Base-by-base conservation (phyloP, 2,113 vertebrate species). In the mouse (Mus musculus) region DNA sequence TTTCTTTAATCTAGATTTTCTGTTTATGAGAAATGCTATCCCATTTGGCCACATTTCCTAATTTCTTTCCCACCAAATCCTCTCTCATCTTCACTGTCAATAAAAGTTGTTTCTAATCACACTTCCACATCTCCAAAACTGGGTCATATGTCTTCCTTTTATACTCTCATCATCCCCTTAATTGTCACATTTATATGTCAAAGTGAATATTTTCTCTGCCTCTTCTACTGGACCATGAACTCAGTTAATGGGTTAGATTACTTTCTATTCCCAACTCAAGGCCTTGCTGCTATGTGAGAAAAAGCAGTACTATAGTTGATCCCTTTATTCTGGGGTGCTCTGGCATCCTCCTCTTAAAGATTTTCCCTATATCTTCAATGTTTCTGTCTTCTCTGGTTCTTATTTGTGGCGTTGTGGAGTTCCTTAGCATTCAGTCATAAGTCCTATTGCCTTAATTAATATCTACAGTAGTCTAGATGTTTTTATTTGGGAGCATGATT, bases 1-100 rank as follows among this genome's bases (percentile, higher is more conserved):
- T 71, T 5, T 89, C 88, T 95, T 95, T 39, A 26, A 89, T 63
- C 17, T 36, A 90, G 72, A 20, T 85, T 42, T 54, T 89, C 39
- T 93, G 10, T 94, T 92, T 85, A 49, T n/a, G 8, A 69, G 0
- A 42, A 89, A 54, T 86, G 22, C 5, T 88, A 33, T 95, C 75
- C 4, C 82, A 11, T 10, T 28, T 85, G 93, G 39, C 5, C 13
- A 65, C 5, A 85, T 77, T 42, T 85, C 26, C 73, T 94, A 61
- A 67, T 71, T 87, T 86, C 61, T 88, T 46, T 95, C 26, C 42
- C 22, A n/a, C 61, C 78, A 54, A 63, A 61, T 20, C 69, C 54
- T 86, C 26, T 72, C 4, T 42, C 46, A 42, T 46, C 39, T 93
- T 78, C 8, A 12, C 39, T 22, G 1, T 71, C 36, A 46, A 65